phyloP scores from a whole-genome alignment of 1,140 invertebrate genomes.

The Oncopeltus fasciatus region DNA sequence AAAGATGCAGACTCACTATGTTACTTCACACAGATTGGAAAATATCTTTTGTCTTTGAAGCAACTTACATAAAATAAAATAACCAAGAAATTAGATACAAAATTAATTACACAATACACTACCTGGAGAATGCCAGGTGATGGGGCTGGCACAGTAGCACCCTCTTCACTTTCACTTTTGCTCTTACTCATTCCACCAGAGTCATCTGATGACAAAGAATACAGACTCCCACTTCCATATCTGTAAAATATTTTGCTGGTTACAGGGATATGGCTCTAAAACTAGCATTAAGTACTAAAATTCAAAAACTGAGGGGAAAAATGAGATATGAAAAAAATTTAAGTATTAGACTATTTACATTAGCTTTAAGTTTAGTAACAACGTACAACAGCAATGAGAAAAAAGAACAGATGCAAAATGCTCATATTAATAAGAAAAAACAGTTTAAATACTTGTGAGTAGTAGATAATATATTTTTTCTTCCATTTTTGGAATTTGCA shows the following conservation, averaged over 20 bases:
- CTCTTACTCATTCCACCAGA: conserved; percentile 15
- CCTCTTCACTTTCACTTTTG: conserved; percentile 24
- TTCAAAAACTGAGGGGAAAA: neutral
- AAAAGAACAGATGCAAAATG: too few relatives aligned
- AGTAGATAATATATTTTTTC: too few relatives aligned
- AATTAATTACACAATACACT: conserved; percentile 14
- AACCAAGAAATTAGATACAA: too few relatives aligned
- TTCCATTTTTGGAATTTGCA: too few relatives aligned
- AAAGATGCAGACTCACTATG: neutral
- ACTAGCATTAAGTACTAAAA: neutral
- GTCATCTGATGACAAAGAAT: conserved; percentile 27
- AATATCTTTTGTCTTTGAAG: too few relatives aligned
- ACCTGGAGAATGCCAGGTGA: conserved; percentile 49
- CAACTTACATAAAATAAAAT: too few relatives aligned
- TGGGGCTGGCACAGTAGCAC: conserved; percentile 26
- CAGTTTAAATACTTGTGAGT: too few relatives aligned
- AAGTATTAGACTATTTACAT: too few relatives aligned
- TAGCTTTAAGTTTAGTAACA: too few relatives aligned
- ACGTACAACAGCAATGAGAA: too few relatives aligned
- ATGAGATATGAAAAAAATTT: neutral
- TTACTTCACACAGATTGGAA: neutral
- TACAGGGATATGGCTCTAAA: neutral
- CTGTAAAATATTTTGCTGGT: too few relatives aligned
- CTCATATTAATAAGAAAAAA: too few relatives aligned
- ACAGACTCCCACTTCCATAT: conserved; percentile 24